Evolutionary conservation across 2,888 invertebrate genomes (phyloP), one percentile per base, ranked within the genome.

Genomic region (Lepidochrysops patricia): DNA sequence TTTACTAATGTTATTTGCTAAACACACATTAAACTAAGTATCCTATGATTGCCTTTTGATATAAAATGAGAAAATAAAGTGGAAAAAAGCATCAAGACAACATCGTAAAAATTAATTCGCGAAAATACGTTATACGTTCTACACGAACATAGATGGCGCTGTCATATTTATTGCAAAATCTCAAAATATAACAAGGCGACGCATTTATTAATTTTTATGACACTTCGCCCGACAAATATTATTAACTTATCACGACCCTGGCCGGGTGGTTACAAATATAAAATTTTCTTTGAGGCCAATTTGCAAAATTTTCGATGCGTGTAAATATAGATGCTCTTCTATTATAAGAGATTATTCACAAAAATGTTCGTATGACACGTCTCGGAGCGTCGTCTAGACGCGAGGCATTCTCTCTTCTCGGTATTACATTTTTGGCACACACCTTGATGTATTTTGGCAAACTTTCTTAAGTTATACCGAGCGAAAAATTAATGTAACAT

Each of bases 401-500:
- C 74, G 76, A 71, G 72, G 71, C 75, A 69, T 77, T 80, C 79
- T 78, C 82, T 82, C 67, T 84, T 84, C 85, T 80, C 78, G 77
- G 85, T 85, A 86, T 81, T 82, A 84, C 77, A 79, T 73, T 76
- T 84, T 86, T 87, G 87, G 86, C 87, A 87, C 80, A 74, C 72
- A 71, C 72, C 72, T 77, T 77, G 76, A 79, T 76, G 81, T 78
- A 78, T 79, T 79, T 85, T 88, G 87, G 85, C 88, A 87, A 80
- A 75, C 77, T 75, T 76, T 74, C 73, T 72, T 73, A 74, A 80
- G 77, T 80, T 80, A 80, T 82, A 76, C 76, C 73, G 76, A 77
- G 76, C 77, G 77, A 80, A 80, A 81, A 84, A 83, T 87, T 85
- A 88, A 88, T 86, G 87, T 85, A 85, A 83, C 80, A 78, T 78